These are phyloP conservation scores for Agrypnus murinus DNA, from an alignment of 2,888 invertebrate species.

Conservation along the genomic window DNA sequence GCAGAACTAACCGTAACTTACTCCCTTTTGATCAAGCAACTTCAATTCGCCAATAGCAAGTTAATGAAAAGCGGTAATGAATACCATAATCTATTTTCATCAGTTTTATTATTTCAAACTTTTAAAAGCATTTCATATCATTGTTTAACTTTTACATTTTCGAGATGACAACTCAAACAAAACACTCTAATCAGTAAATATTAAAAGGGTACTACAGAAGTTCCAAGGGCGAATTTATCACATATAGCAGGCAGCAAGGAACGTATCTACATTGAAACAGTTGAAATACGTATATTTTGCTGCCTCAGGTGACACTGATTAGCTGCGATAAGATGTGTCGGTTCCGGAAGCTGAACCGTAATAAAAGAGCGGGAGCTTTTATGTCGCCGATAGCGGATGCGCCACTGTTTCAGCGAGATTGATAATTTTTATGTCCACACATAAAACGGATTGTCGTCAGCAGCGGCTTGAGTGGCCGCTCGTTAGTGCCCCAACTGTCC, in stretches of 20 bases:
- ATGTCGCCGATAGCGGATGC: slow-evolving; percentile 62
- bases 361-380: slow-evolving; percentile 62
- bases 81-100: too few species aligned
- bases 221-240: background rate
- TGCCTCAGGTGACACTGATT: slow-evolving; percentile 53
- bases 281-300: slow-evolving; percentile 46
- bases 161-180: too few species aligned
- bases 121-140: too few species aligned
- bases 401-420: slow-evolving; percentile 64
- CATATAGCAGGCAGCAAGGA: background rate
- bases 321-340: slow-evolving; percentile 49
- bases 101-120: too few species aligned
- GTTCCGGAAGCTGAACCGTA: slow-evolving; percentile 54
- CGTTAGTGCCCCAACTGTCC: slow-evolving; percentile 54
- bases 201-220: background rate
- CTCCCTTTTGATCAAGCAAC: too few species aligned
- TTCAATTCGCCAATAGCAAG: too few species aligned
- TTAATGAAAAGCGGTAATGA: too few species aligned
- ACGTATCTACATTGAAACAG: slow-evolving; percentile 34
- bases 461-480: slow-evolving; percentile 54
- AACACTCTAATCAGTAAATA: too few species aligned
- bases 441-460: slow-evolving; percentile 61
- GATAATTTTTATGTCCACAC: slow-evolving; percentile 67
- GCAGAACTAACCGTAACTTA: too few species aligned
- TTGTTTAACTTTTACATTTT: too few species aligned